phyloP scores from a whole-genome alignment of 2,113 vertebrate genomes.

The Hyla sarda region DNA sequence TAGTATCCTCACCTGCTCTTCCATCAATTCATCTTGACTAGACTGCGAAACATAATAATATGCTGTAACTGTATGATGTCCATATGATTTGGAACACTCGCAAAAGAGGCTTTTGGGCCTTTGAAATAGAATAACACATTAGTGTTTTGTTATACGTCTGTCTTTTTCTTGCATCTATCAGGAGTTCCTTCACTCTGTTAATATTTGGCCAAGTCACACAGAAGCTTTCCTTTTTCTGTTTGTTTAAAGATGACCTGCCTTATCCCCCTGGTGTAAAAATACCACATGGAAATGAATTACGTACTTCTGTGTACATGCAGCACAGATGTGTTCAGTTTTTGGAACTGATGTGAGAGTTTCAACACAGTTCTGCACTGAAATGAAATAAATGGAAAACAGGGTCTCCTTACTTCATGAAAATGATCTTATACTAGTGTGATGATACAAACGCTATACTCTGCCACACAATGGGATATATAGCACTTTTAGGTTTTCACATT shows the following conservation, averaged over 20 bases:
- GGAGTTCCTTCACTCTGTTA: slow-evolving; percentile 69
- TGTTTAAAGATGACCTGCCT: slow-evolving; percentile 71
- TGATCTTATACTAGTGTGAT: neutral
- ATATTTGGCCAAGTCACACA: slow-evolving; percentile 72
- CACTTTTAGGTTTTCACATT: neutral
- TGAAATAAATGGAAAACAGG: slow-evolving; percentile 28
- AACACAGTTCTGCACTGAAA: slow-evolving; percentile 60
- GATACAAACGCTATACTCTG: neutral
- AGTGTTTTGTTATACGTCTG: slow-evolving; percentile 68
- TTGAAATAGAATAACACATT: slow-evolving; percentile 41
- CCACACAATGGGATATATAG: neutral
- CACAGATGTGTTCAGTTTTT: slow-evolving; percentile 70
- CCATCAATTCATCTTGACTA: slow-evolving; percentile 66
- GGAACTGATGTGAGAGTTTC: slow-evolving; percentile 67
- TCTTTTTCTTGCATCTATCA: slow-evolving; percentile 44
- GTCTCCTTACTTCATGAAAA: neutral
- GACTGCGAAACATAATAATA: slow-evolving; percentile 63
- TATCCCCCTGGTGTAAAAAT: slow-evolving; percentile 76
- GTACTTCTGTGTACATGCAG: slow-evolving; percentile 74
- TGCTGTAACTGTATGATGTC: slow-evolving; percentile 37
- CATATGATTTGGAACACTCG: slow-evolving; percentile 35
- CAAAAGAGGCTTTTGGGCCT: slow-evolving; percentile 32
- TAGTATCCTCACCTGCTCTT: slow-evolving; percentile 71
- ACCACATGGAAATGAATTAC: slow-evolving; percentile 79
- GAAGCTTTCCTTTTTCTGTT: slow-evolving; percentile 78